Conservation (phyloP, 2,797 vertebrate species). For the Hylomyscus alleni region DNA sequence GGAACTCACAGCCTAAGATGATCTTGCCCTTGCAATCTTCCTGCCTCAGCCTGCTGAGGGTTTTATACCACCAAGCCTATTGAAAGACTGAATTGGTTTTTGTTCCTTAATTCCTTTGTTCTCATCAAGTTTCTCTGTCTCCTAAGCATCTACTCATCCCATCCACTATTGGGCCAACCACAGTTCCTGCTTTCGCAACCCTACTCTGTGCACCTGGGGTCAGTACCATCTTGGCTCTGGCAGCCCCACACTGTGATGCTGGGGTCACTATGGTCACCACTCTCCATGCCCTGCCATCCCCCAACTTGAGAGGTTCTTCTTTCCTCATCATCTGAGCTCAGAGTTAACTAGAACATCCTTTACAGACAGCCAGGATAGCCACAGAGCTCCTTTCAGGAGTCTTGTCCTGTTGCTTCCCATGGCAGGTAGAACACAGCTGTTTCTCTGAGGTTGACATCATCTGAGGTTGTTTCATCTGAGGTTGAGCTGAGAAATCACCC, state of each 20-base stretch:
- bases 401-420: background rate
- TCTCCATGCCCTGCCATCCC: background rate
- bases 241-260: background rate
- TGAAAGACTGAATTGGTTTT: background rate
- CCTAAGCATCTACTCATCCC: background rate
- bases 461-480: no score
- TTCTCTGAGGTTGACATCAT: background rate
- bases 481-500: no score
- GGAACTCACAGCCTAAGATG: background rate
- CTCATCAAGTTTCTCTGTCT: background rate
- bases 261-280: background rate
- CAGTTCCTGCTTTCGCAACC: background rate
- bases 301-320: no score
- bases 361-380: background rate
- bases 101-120: background rate
- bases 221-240: background rate
- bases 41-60: background rate
- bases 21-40: background rate
- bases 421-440: background rate
- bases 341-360: background rate
- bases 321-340: background rate
- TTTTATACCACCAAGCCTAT: background rate
- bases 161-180: background rate
- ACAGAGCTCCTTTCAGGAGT: background rate
- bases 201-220: no score